phyloP scores from a whole-genome alignment of 2,113 vertebrate species.

The Erinaceus europaeus region DNA sequence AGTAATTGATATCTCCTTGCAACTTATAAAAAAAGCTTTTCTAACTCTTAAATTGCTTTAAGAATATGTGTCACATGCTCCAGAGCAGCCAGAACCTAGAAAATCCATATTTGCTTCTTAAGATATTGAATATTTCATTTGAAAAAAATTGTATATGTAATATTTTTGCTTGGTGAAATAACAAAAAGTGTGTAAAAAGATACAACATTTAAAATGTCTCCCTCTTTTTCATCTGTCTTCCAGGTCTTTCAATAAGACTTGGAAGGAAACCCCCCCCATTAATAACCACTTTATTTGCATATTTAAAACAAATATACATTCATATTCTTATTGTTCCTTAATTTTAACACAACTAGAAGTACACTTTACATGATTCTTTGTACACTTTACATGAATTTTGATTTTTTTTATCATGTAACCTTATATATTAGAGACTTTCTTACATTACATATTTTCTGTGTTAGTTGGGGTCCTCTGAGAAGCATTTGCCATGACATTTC shows the following conservation, averaged over 20 bases:
- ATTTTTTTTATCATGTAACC: neutral
- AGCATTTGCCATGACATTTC: neutral
- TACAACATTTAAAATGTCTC: neutral
- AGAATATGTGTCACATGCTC: slow-evolving; percentile 25
- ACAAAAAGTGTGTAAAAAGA: neutral
- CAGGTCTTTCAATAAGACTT: neutral
- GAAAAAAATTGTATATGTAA: neutral
- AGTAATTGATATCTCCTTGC: slow-evolving; percentile 62
- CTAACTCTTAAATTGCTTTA: slow-evolving; percentile 49
- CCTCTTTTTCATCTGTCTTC: neutral
- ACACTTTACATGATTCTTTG: too few species aligned
- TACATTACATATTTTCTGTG: neutral
- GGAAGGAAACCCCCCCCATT: too few species aligned
- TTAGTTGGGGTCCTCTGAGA: neutral
- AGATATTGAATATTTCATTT: slow-evolving; percentile 18
- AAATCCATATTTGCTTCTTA: slow-evolving; percentile 7
- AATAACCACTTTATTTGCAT: neutral
- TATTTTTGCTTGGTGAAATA: neutral
- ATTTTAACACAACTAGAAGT: neutral
- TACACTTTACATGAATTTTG: neutral
- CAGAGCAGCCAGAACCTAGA: slow-evolving; percentile 13
- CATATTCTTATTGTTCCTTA: neutral
- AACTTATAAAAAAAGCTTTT: slow-evolving; percentile 52
- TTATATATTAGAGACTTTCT: neutral
- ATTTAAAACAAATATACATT: neutral